These are phyloP conservation scores for Saccostrea cuccullata DNA, from an alignment of 1,140 invertebrate genomes.

Conservation along the genomic window DNA sequence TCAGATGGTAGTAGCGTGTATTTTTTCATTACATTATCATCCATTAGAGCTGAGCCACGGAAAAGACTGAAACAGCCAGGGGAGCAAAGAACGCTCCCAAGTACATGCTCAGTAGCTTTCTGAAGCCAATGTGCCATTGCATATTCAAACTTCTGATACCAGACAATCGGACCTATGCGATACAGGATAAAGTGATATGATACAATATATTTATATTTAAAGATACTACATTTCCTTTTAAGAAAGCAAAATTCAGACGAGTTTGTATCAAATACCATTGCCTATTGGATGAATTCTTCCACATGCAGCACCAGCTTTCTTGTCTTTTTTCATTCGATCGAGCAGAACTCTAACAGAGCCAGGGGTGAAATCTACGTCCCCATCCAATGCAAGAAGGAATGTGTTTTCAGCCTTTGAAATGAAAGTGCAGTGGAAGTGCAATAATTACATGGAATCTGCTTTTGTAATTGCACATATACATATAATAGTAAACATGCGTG, in stretches of 20 bases:
- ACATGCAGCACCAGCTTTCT: slow-evolving; percentile 81
- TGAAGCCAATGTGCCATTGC: slow-evolving; percentile 99
- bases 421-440: no score
- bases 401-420: slow-evolving; percentile 69
- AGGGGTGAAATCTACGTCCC: slow-evolving; percentile 82
- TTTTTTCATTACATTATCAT: slow-evolving; percentile 74
- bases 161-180: slow-evolving; percentile 93
- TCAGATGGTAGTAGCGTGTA: slow-evolving; percentile 72
- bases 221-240: no score
- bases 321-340: slow-evolving; percentile 82
- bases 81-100: slow-evolving; percentile 75
- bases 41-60: slow-evolving; percentile 73
- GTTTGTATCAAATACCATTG: slow-evolving; percentile 61
- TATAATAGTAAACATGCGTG: no score
- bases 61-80: slow-evolving; percentile 76
- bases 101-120: slow-evolving; percentile 98
- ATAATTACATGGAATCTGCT: no score
- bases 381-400: slow-evolving; percentile 81
- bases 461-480: no score
- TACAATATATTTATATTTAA: not conserved
- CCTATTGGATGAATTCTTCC: slow-evolving; percentile 82
- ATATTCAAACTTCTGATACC: slow-evolving; percentile 99
- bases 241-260: no score
- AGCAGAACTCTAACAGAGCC: slow-evolving; percentile 80
- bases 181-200: not conserved